phyloP scores from a whole-genome alignment of 2,888 invertebrate species.

The Xanthia icteritia region DNA sequence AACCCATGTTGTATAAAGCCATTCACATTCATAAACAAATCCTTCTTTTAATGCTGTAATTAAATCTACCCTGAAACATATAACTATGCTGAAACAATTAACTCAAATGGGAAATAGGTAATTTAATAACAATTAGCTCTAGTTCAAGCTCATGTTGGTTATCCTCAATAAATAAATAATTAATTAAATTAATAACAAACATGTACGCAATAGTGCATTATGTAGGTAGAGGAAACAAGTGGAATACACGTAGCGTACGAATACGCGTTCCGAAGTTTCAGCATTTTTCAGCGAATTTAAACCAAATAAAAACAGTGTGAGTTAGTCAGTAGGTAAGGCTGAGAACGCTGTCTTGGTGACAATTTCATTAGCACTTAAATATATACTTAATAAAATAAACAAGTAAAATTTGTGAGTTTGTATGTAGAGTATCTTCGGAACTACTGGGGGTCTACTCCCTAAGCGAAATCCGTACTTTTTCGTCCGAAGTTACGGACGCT shows the following conservation, averaged over 20 bases:
- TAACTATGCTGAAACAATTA: not conserved
- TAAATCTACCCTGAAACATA: not conserved
- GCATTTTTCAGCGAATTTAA: not conserved
- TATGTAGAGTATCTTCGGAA: too few relatives aligned
- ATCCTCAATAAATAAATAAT: constrained; percentile 2
- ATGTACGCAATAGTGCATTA: too few relatives aligned
- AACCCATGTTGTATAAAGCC: not conserved
- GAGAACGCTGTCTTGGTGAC: not conserved
- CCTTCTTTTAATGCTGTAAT: not conserved
- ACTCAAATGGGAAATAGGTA: not conserved
- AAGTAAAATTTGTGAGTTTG: not conserved
- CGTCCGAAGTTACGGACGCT: too few relatives aligned
- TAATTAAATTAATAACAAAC: not conserved
- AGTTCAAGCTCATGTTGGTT: not conserved
- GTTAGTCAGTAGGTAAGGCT: not conserved
- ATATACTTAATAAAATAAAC: not conserved
- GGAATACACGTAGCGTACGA: not conserved
- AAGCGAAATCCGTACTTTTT: too few relatives aligned
- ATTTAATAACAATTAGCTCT: not conserved
- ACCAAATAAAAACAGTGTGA: not conserved
- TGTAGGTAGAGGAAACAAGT: not conserved
- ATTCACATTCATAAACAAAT: not conserved
- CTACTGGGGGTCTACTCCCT: too few relatives aligned
- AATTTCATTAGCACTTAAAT: not conserved
- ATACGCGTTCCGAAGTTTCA: not conserved